Evolutionary conservation across 2,113 vertebrate species (phyloP), one percentile per base, ranked within the genome.

Genomic region (Strix aluco): DNA sequence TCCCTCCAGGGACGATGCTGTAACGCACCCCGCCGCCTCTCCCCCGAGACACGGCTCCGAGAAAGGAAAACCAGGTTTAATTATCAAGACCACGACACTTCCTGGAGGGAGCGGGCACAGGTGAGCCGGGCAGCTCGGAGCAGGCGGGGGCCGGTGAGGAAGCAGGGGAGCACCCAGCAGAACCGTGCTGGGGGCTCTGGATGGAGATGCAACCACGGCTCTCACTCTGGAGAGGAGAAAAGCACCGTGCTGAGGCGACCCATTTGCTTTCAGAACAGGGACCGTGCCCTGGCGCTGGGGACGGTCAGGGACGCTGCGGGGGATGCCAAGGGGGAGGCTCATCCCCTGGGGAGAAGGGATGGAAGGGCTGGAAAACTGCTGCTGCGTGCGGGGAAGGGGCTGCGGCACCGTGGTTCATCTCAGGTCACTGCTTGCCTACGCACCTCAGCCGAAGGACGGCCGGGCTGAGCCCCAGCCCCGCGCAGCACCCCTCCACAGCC

Each of bases 151-250:
- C 27, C 75, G 10, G 3, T 18, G 51, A 66, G 54, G 54, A 67
- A 1, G 2, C 9, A 36, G 9, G 12, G 40, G n/a, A 66, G 36
- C 5, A 1, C 21, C 40, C 81, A 51, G 74, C 46, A 81, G 65
- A 67, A 84, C 38, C 10, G 11, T 1, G 0, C 10, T 0, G 9
- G 36, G 44, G 27, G 20, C 51, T 66, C 51, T 0, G 3, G 6
- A 59, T 0, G 1, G 86, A 78, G 55, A 23, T 6, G 6, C 0
- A 0, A 67, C 49, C 6, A 1, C 2, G 3, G 17, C 10, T 58
- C 66, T 63, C 6, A 1, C 8, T 46, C 75, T 9, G 57, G 81
- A 86, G 44, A 88, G 42, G 15, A 57, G 69, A 46, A 46, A 1
- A 4, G 52, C n/a, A 29, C 51, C 5, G 2, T 6, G 26, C 40